phyloP scores from a whole-genome alignment of 2,113 vertebrate species.

The Bambusicola thoracicus region DNA sequence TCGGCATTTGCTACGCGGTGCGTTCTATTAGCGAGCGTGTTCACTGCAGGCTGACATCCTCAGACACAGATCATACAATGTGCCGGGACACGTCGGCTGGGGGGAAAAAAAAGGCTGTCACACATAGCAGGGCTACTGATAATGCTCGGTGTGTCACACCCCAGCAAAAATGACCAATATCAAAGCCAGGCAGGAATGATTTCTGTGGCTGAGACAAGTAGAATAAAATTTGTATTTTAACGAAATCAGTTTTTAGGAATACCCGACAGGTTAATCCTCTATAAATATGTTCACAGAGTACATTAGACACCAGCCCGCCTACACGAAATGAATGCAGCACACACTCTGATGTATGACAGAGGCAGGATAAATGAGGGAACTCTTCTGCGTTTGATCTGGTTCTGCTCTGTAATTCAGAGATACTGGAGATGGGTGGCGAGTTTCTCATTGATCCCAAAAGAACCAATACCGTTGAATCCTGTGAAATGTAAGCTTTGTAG shows the following conservation, averaged over 20 bases:
- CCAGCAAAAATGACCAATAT: conserved; percentile 39
- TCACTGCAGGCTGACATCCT: conserved; percentile 42
- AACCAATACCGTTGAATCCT: conserved; percentile 56
- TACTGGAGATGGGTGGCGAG: conserved; percentile 47
- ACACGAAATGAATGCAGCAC: conserved; percentile 58
- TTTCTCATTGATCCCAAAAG: conserved; percentile 53
- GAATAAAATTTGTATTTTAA: conserved; percentile 64
- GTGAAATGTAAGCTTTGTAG: conserved; percentile 47
- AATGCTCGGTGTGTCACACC: background rate
- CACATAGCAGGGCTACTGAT: conserved; percentile 27
- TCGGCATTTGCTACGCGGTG: conserved; percentile 22
- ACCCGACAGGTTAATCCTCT: conserved; percentile 62
- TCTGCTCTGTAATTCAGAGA: conserved; percentile 54
- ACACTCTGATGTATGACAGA: conserved; percentile 35
- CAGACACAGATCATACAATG: conserved; percentile 15
- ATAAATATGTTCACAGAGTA: conserved; percentile 69
- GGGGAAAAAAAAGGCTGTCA: conserved; percentile 9
- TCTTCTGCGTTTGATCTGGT: conserved; percentile 28
- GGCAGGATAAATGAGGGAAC: conserved; percentile 38
- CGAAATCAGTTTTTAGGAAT: conserved; percentile 60
- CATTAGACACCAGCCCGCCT: conserved; percentile 66
- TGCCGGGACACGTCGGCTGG: conserved; percentile 18
- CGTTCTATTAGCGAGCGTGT: conserved; percentile 4
- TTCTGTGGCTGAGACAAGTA: conserved; percentile 39
- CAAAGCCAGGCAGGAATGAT: conserved; percentile 44